Conservation (phyloP, 2,888 invertebrate species). For the Netelia inedita region DNA sequence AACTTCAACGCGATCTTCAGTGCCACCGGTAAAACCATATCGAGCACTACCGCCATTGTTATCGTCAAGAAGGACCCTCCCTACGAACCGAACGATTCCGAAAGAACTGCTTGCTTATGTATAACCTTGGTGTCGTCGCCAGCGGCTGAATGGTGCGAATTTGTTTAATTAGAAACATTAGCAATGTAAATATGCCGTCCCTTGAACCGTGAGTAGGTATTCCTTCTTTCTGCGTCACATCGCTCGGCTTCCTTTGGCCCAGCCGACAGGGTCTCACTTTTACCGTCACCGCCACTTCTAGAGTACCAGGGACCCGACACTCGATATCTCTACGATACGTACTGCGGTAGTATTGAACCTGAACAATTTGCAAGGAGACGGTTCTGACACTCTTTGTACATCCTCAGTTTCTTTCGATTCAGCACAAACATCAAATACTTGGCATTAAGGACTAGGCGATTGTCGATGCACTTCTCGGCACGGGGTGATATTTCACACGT, state of each 20-base stretch:
- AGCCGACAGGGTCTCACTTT: constrained; percentile 46
- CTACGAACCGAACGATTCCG: neutral
- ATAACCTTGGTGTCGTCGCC: constrained; percentile 48
- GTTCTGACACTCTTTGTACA: constrained; percentile 36
- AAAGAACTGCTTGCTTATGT: constrained; percentile 63
- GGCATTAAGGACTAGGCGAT: constrained; percentile 26
- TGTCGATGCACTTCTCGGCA: constrained; percentile 42
- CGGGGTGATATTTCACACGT: neutral
- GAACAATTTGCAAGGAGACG: constrained; percentile 46
- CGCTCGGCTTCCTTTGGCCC: constrained; percentile 53
- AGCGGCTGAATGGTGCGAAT: constrained; percentile 83
- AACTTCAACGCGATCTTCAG: constrained; percentile 46
- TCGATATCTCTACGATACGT: constrained; percentile 34
- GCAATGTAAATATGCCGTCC: constrained; percentile 83
- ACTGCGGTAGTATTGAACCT: constrained; percentile 52
- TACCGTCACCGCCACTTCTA: constrained; percentile 62
- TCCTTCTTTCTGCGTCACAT: constrained; percentile 50
- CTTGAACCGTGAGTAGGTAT: constrained; percentile 23
- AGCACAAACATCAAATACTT: constrained; percentile 38
- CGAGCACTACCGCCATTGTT: constrained; percentile 21
- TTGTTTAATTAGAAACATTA: constrained; percentile 85
- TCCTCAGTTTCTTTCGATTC: constrained; percentile 21
- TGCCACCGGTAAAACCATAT: constrained; percentile 10
- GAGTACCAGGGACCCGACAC: constrained; percentile 44
- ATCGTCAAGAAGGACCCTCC: constrained; percentile 9